Base-by-base conservation (phyloP, 2,797 vertebrate genomes). In the Gambelia wislizenii region DNA sequence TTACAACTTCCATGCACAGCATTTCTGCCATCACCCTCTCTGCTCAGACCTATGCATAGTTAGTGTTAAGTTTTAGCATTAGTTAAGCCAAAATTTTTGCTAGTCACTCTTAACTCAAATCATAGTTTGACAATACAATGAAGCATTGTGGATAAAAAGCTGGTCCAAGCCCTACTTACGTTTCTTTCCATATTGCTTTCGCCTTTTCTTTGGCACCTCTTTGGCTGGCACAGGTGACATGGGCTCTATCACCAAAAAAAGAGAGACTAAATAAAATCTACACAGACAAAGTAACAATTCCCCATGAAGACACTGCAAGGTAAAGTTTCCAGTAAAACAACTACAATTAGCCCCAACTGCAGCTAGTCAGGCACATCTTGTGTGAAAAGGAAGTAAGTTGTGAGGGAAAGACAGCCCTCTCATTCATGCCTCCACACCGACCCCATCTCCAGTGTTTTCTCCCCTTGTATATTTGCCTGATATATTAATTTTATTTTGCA, bases 131-230 rank as follows among this genome's bases (percentile, higher is more conserved):
- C 16, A 27, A 64, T 49, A 77, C 4, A 67, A 39, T 39, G 44
- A 67, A 18, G n/a, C 16, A 30, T 69, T 20, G 49, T 9, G 18
- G 44, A 67, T 90, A 92, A 93, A 90, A 91, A 88, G 87, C 90
- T 94, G 93, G 90, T 87, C 89, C 91, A 93, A 87, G 82, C 9
- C 91, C 93, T 90, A 96, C 97, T 97, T 94, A 97, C 97, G 96
- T 95, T 97, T 97, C 94, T 96, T 97, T 91, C 96, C 97, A 92
- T 96, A 97, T 77, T 97, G 97, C 90, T 97, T 97, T 94, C 96
- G 97, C 87, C 93, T 97, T 95, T 94, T 97, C 96, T 96, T 97
- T 61, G 96, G 94, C 90, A 96, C 89, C 89, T 97, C 97, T 90
- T 97, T 97, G 93, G 94, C 91, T 92, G 97, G 96, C 89, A 90